Conservation (phyloP, 1,140 invertebrate genomes). For the Bombus huntii region DNA sequence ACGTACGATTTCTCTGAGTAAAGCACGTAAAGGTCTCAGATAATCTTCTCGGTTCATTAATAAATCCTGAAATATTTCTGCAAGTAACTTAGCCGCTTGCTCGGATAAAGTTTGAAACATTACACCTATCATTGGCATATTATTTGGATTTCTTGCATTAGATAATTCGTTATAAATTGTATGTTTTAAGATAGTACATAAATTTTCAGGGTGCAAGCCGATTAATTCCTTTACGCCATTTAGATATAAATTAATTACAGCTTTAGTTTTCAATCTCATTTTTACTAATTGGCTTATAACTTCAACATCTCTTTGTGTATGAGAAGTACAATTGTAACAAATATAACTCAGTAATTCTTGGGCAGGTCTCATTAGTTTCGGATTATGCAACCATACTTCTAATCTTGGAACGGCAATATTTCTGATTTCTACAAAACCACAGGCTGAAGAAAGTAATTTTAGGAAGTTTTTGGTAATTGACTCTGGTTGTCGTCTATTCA, state of each 20-base stretch:
- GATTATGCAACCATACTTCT: constrained; percentile 97
- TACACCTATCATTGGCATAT: constrained; percentile 93
- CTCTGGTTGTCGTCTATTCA: constrained; percentile 92
- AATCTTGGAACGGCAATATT: constrained; percentile 91
- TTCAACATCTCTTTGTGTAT: constrained; percentile 92
- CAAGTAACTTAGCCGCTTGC: constrained; percentile 89
- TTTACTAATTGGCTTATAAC: constrained; percentile 95
- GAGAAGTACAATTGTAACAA: constrained; percentile 93
- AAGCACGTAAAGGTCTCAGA: constrained; percentile 90
- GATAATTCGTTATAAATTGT: constrained; percentile 98
- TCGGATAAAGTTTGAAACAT: constrained; percentile 93
- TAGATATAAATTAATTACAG: constrained; percentile 94
- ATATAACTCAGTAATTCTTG: constrained; percentile 97
- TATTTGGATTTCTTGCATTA: constrained; percentile 95
- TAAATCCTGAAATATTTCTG: constrained; percentile 93
- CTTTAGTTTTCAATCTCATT: constrained; percentile 96
- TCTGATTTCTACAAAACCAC: constrained; percentile 93
- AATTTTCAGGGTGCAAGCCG: constrained; percentile 88
- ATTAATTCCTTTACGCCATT: constrained; percentile 89
- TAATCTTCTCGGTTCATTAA: constrained; percentile 95
- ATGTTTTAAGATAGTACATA: constrained; percentile 93
- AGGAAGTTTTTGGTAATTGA: constrained; percentile 94
- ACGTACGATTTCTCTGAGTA: constrained; percentile 94
- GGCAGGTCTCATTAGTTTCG: constrained; percentile 94
- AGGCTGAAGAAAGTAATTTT: constrained; percentile 91